These are phyloP conservation scores for Copidosoma aretas DNA, from an alignment of 2,888 invertebrate genomes.

Conservation along the genomic window DNA sequence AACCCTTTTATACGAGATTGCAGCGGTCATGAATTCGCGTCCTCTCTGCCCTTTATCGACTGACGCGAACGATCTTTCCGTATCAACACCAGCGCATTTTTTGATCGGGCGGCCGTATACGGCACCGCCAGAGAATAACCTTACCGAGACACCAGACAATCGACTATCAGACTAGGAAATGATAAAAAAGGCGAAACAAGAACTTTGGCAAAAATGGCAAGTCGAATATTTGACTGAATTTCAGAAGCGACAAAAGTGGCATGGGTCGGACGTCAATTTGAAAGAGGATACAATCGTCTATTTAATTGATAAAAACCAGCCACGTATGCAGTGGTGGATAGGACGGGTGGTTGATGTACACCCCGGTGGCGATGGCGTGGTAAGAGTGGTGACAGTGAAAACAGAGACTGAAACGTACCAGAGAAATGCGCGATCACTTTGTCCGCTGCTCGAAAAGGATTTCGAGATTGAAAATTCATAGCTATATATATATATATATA, in stretches of 20 bases:
- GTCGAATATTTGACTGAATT: conserved; percentile 5
- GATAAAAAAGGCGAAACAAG: not conserved
- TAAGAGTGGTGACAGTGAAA: conserved; percentile 13
- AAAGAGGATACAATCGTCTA: not conserved
- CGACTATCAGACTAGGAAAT: not conserved
- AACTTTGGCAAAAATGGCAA: not conserved
- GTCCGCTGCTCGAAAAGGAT: not conserved
- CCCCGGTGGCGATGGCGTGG: not conserved
- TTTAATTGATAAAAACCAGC: not conserved
- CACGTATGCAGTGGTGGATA: not conserved
- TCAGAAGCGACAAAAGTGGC: not conserved
- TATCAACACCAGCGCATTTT: conserved; percentile 1
- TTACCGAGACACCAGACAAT: not conserved
- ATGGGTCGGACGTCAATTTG: not conserved
- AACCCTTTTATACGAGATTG: not conserved
- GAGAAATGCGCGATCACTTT: not conserved
- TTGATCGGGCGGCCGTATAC: not conserved
- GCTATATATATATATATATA: no score
- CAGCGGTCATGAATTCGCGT: not conserved
- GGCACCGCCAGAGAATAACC: not conserved
- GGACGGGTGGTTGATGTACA: not conserved
- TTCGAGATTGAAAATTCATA: no score
- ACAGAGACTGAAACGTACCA: conserved; percentile 1
- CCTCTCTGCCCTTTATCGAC: not conserved
- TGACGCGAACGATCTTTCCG: not conserved